phyloP scores from a whole-genome alignment of 2,113 vertebrate species.

The Tricholaema leucomelas region DNA sequence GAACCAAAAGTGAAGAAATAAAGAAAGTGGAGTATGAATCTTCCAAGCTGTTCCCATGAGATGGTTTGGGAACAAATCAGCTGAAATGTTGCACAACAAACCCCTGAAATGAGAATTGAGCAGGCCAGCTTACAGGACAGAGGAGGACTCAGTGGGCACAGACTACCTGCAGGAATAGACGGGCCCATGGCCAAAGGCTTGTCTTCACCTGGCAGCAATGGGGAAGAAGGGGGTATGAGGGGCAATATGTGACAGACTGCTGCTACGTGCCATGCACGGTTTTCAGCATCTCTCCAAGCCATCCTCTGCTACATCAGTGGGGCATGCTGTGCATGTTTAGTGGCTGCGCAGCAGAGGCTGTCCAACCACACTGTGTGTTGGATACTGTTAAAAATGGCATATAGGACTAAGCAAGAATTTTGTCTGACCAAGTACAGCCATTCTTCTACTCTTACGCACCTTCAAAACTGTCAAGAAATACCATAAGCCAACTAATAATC shows the following conservation, averaged over 20 bases:
- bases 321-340: background rate
- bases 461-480: background rate
- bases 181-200: background rate
- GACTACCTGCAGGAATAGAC: background rate
- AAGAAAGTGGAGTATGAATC: background rate
- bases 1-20: background rate
- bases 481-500: background rate
- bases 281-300: background rate
- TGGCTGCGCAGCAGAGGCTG: background rate
- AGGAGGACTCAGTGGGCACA: background rate
- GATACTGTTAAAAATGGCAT: background rate
- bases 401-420: background rate
- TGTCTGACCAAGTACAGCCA: background rate
- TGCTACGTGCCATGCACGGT: background rate
- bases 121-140: background rate
- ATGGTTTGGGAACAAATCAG: background rate
- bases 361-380: fast-evolving
- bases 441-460: background rate
- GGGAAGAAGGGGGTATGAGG: fast-evolving
- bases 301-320: background rate
- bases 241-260: background rate
- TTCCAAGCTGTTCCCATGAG: background rate
- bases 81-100: background rate
- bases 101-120: too few species aligned
- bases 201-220: background rate